A percentile compares a stretch with the other conserved stretches of the same genome.
Evolutionary conservation across 2,113 vertebrate genomes (phyloP).

Genomic region (Pleuronectes platessa): DNA sequence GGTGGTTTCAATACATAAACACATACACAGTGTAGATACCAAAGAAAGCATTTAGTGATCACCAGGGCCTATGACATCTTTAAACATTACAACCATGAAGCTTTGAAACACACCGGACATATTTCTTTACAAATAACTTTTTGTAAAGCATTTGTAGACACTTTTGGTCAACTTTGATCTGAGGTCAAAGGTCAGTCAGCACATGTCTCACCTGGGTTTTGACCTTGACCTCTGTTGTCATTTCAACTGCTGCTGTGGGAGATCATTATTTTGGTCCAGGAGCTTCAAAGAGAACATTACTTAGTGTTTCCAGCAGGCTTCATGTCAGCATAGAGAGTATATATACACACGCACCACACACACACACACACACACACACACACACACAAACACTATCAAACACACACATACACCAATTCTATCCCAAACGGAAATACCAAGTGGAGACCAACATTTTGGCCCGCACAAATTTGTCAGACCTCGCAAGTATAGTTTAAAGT

Average conservation of each 20-base stretch:
- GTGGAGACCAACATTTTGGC: neutral
- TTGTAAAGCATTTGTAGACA: constrained; percentile 5
- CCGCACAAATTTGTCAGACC: neutral
- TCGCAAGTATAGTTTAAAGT: neutral
- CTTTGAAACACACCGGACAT: neutral
- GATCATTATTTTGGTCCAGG: constrained; percentile 16
- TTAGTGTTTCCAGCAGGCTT: neutral
- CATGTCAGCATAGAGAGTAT: neutral
- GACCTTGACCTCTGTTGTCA: constrained; percentile 44
- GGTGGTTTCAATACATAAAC: constrained; percentile 25
- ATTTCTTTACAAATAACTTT: no score
- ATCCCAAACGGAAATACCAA: neutral
- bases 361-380: neutral
- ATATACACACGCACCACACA: neutral
- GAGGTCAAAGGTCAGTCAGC: constrained; percentile 45
- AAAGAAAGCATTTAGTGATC: neutral
- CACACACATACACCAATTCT: neutral
- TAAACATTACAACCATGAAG: neutral
- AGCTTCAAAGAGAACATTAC: constrained; percentile 39
- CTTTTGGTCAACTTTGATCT: constrained; percentile 13
- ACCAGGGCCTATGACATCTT: neutral
- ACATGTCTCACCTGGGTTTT: constrained; percentile 38
- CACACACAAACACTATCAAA: no score
- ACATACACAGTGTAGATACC: neutral
- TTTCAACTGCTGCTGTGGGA: constrained; percentile 34